Evolutionary conservation across 1,140 invertebrate species (phyloP).

Genomic region (Apocrypta bakeri): DNA sequence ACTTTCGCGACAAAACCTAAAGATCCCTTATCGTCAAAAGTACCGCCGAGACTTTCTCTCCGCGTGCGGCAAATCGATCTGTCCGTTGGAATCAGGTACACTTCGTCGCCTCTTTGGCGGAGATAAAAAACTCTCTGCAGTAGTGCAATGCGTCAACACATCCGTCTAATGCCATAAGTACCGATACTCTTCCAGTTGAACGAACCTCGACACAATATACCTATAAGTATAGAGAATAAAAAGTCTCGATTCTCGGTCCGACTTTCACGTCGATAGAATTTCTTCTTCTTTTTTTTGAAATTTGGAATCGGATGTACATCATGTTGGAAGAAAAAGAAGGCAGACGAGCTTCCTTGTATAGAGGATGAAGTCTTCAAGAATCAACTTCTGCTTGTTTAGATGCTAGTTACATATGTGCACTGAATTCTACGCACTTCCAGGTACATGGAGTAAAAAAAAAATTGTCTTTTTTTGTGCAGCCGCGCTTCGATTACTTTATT

Average conservation of each 20-base stretch:
- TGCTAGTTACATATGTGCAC: background rate
- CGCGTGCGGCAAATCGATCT: background rate
- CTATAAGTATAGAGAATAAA: background rate
- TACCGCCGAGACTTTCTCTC: background rate
- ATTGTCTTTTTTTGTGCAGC: too few species aligned
- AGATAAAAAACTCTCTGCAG: background rate
- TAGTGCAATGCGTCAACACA: constrained; percentile 40
- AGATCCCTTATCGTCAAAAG: background rate
- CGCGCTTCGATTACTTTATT: too few species aligned
- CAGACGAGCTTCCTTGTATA: background rate
- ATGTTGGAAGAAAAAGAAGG: too few species aligned
- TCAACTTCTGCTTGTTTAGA: constrained; percentile 3
- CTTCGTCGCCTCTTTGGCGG: background rate
- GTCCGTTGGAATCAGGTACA: background rate
- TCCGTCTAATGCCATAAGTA: constrained; percentile 61
- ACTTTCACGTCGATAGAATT: background rate
- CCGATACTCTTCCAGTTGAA: constrained; percentile 65
- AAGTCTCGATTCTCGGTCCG: background rate
- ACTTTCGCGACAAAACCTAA: background rate
- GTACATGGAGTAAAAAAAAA: too few species aligned
- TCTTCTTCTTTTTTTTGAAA: too few species aligned
- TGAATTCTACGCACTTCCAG: background rate
- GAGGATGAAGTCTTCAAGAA: background rate
- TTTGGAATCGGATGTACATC: too few species aligned
- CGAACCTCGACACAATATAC: constrained; percentile 51